Conservation (phyloP, 2,888 invertebrate genomes). For the Choreutis nemorana region DNA sequence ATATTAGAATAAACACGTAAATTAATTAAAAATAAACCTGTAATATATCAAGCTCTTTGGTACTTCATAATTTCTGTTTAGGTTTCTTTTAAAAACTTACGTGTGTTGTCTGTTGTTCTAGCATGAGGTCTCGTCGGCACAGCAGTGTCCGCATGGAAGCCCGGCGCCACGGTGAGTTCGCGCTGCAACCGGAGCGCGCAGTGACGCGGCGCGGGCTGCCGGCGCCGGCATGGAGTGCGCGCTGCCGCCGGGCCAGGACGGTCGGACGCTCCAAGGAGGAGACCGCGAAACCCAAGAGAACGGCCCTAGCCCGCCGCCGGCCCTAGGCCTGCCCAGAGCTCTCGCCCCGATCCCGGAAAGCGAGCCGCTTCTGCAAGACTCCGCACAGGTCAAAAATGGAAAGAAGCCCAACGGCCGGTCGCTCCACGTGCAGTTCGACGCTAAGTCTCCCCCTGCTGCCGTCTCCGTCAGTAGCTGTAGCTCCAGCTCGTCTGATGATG, state of each 20-base stretch:
- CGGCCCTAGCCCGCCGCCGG: conserved; percentile 28
- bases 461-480: conserved; percentile 48
- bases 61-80: too few species aligned
- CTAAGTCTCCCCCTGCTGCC: conserved; percentile 47
- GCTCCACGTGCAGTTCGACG: conserved; percentile 69
- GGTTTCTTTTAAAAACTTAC: too few species aligned
- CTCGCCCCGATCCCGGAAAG: conserved; percentile 47
- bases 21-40: too few species aligned
- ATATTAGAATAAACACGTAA: too few species aligned
- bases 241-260: conserved; percentile 41
- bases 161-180: conserved; percentile 47
- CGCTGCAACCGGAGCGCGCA: conserved; percentile 49
- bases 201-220: conserved; percentile 42
- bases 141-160: conserved; percentile 61
- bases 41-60: too few species aligned
- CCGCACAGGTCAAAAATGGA: conserved; percentile 20
- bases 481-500: conserved; percentile 69
- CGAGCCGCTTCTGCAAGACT: conserved; percentile 40
- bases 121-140: conserved; percentile 61
- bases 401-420: conserved; percentile 40
- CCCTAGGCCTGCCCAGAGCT: conserved; percentile 42
- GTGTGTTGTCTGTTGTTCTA: too few species aligned
- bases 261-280: conserved; percentile 56
- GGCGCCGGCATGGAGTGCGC: conserved; percentile 54
- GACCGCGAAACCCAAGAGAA: conserved; percentile 42